A percentile compares a stretch with the other conserved stretches of the same genome.
Evolutionary conservation across 2,797 vertebrate species (phyloP).

Genomic region (Syngnathus rostellatus): DNA sequence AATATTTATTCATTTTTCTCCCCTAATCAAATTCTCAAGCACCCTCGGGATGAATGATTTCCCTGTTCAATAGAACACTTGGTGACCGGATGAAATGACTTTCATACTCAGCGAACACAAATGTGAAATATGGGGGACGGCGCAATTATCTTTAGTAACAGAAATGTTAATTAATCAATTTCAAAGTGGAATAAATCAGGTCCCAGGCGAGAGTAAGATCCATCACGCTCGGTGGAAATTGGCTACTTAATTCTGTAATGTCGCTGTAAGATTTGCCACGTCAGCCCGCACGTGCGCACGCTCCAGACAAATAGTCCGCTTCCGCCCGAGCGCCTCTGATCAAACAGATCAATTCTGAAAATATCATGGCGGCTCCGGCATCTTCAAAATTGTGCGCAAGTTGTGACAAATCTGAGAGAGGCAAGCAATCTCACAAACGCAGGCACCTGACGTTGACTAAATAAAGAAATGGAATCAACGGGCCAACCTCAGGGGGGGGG

Average conservation of each 20-base stretch:
- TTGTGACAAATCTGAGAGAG: constrained; percentile 49
- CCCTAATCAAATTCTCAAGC: constrained; percentile 52
- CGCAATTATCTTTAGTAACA: constrained; percentile 61
- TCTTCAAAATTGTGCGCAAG: constrained; percentile 49
- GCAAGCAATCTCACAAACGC: constrained; percentile 46
- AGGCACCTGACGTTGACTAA: constrained; percentile 37
- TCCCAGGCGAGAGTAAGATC: constrained; percentile 18
- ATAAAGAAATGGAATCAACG: constrained; percentile 46
- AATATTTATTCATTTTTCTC: constrained; percentile 50
- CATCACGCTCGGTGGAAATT: constrained; percentile 43
- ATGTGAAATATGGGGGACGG: constrained; percentile 53
- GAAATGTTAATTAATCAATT: constrained; percentile 61
- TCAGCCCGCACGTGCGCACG: constrained; percentile 24
- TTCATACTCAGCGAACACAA: constrained; percentile 48
- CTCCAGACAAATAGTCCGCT: constrained; percentile 44
- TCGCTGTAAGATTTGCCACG: constrained; percentile 31
- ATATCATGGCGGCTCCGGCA: constrained; percentile 43
- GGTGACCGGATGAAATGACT: constrained; percentile 56
- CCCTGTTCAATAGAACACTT: constrained; percentile 44
- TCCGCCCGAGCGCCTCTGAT: constrained; percentile 35
- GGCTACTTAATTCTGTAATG: constrained; percentile 48
- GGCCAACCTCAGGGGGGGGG: constrained; percentile 38
- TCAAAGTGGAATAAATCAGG: constrained; percentile 53
- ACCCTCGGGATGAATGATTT: constrained; percentile 48
- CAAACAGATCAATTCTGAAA: constrained; percentile 60